A percentile compares a stretch with the other conserved stretches of the same genome.
phyloP scores from a whole-genome alignment of 2,113 vertebrate genomes.

The Tachysurus vachellii region DNA sequence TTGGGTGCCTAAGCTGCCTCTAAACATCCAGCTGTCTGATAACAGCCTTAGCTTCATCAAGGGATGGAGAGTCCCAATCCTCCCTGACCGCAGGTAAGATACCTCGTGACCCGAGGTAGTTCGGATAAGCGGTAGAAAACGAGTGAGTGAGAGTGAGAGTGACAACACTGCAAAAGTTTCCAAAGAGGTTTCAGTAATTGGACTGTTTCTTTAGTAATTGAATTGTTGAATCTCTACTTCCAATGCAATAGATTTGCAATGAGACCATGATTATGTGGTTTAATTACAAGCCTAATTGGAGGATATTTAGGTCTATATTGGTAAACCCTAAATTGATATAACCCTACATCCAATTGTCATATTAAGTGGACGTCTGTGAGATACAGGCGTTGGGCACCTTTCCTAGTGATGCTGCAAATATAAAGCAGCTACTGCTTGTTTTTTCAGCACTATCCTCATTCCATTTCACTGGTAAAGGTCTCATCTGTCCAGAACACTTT shows the following conservation, averaged over 20 bases:
- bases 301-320: background rate
- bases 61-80: slow-evolving; percentile 95
- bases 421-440: background rate
- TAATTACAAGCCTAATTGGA: background rate
- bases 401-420: background rate
- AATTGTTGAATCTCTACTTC: background rate
- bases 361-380: background rate
- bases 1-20: slow-evolving; percentile 95
- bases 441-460: background rate
- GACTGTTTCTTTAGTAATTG: slow-evolving; percentile 17
- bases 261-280: background rate
- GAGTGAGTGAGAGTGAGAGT: too few relatives aligned
- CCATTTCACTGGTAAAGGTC: slow-evolving; percentile 3
- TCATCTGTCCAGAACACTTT: slow-evolving; percentile 23
- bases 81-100: slow-evolving; percentile 87
- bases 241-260: background rate
- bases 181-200: background rate
- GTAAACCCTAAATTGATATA: background rate
- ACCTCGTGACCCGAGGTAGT: too few relatives aligned
- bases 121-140: too few relatives aligned
- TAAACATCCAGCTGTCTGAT: slow-evolving; percentile 90
- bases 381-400: background rate
- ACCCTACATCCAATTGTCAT: background rate
- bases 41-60: slow-evolving; percentile 91
- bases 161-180: background rate